Conservation (phyloP, 1,140 invertebrate genomes). For the Helicoverpa zea region DNA sequence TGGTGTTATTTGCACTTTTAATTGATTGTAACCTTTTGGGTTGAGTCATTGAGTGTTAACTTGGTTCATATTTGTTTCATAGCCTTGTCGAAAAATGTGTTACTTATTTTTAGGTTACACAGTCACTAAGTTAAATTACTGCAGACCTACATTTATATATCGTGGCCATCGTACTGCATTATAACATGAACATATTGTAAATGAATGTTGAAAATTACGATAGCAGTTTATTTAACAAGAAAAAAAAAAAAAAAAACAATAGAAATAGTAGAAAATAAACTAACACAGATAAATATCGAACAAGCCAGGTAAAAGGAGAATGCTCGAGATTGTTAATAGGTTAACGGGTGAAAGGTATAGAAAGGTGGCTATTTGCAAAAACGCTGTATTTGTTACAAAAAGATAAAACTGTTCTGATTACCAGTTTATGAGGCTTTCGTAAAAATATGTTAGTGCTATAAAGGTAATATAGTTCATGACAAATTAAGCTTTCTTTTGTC, state of each 20-base stretch:
- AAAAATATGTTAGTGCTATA: conserved; percentile 8
- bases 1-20: background rate
- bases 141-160: too few relatives aligned
- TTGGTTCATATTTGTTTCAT: conserved; percentile 3
- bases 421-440: background rate
- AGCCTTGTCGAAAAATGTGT: too few relatives aligned
- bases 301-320: conserved; percentile 47
- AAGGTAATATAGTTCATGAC: background rate
- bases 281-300: conserved; percentile 8
- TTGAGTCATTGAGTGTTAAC: conserved; percentile 7
- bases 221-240: background rate
- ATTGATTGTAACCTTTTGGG: conserved; percentile 21
- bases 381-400: conserved; percentile 35
- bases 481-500: background rate
- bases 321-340: conserved; percentile 38
- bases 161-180: too few relatives aligned
- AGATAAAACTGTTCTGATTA: conserved; percentile 17
- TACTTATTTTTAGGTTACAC: too few relatives aligned
- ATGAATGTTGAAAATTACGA: too few relatives aligned
- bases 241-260: conserved; percentile 7
- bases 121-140: too few relatives aligned
- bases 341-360: conserved; percentile 62
- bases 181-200: too few relatives aligned
- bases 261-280: background rate
- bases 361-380: conserved; percentile 53